These are phyloP conservation scores for Centropristis striata DNA, from an alignment of 2,113 vertebrate species.

Conservation along the genomic window DNA sequence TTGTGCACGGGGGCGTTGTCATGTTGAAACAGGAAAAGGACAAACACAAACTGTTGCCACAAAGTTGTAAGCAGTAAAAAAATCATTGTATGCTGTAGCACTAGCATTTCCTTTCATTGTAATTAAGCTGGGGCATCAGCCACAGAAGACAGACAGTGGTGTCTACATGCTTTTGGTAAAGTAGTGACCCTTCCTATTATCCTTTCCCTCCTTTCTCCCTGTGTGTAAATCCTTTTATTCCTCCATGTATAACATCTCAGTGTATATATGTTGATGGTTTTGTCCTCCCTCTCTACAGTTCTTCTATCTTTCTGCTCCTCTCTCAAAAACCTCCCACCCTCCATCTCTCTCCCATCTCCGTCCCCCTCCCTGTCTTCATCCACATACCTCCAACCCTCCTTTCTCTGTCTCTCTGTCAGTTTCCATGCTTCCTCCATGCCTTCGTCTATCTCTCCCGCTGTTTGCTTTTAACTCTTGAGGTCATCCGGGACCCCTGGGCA, in stretches of 20 bases:
- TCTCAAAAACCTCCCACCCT: not conserved
- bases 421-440: slow-evolving; percentile 69
- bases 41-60: not conserved
- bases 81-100: not conserved
- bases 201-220: not conserved
- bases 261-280: not conserved
- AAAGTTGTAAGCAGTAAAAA: not conserved
- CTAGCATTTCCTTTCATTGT: not conserved
- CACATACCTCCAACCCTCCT: slow-evolving; percentile 60
- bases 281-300: not conserved
- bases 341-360: not conserved
- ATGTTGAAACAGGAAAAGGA: not conserved
- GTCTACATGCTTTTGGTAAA: not conserved
- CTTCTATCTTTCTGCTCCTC: not conserved
- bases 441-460: slow-evolving; percentile 81
- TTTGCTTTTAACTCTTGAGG: slow-evolving; percentile 88
- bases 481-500: slow-evolving; percentile 86
- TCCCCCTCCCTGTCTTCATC: slow-evolving; percentile 18
- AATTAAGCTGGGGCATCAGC: not conserved
- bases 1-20: not conserved
- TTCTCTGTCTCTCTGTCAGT: slow-evolving; percentile 55
- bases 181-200: not conserved
- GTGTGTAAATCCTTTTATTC: not conserved
- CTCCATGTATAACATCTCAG: not conserved
- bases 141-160: not conserved